Base-by-base conservation (phyloP, 2,888 invertebrate genomes). In the Papilio demoleus region DNA sequence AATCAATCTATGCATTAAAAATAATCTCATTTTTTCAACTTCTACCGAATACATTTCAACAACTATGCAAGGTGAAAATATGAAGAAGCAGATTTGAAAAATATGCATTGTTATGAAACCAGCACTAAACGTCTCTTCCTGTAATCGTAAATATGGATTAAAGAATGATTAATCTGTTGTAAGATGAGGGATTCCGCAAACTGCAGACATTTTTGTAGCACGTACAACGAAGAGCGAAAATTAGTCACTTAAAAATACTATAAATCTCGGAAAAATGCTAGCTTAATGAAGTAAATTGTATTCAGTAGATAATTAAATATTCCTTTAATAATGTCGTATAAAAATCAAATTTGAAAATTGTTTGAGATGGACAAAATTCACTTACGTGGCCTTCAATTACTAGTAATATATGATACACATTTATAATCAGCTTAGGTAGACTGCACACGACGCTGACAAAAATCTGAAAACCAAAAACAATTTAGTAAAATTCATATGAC, bases 11-110 rank as follows among this genome's bases (percentile, higher is more conserved):
- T 90, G 82, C 17, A 87, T 81, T 2, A 92, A 73, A 68, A 82
- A 79, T 1, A 81, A 56, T 40, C 77, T 77, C 0, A 92, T 89
- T n/a, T 70, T 84, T 9, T 91, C 88, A 1, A 89, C 87, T 77
- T 92, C 90, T 0, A 82, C 74, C 0, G 80, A 72, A 69, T 81
- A 89, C 3, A 86, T 73, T 65, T 90, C 92, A 0, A 87, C 82
- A 0, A 85, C 81, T 0, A 89, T 68, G 19, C 89, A 90, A 0
- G 91, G 90, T 0, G 87, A 79, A 70, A 90, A 88, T 0, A 92
- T 75, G 2, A 90, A 81, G 0, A 88, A 68, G 1, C 82, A 77
- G 45, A 90, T 83, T 71, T 90, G 90, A 1, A 79, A 47, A 1
- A 86, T 75, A 60, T 91, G 87, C 36, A 87, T 79, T 0, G 84